Percentiles rank a stretch among this genome's conserved stretches.
These are phyloP conservation scores for Platysternon megacephalum DNA, from an alignment of 2,113 vertebrate species.

Conservation along the genomic window DNA sequence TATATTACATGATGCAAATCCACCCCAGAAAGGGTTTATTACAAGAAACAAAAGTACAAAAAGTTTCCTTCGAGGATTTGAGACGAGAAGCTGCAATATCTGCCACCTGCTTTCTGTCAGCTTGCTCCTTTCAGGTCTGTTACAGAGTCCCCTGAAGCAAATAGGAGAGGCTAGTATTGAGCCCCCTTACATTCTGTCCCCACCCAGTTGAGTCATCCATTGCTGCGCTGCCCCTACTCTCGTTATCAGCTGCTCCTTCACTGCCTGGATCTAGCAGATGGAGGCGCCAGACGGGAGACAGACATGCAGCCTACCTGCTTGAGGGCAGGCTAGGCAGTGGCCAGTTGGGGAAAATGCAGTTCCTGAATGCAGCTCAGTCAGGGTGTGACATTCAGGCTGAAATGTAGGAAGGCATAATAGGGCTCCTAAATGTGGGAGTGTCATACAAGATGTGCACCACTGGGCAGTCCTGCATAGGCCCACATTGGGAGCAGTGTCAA, in stretches of 20 bases:
- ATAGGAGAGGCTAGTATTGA: fast-evolving
- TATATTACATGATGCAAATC: neutral
- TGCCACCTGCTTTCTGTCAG: neutral
- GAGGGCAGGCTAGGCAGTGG: neutral
- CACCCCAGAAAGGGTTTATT: neutral
- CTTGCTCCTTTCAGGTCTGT: fast-evolving
- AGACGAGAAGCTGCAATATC: neutral
- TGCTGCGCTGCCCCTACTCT: fast-evolving
- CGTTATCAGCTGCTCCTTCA: neutral
- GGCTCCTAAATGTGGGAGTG: neutral
- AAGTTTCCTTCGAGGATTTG: neutral
- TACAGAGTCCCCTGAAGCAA: neutral
- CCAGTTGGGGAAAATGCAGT: fast-evolving
- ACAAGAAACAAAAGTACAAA: neutral
- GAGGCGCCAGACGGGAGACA: neutral
- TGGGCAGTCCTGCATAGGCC: too few relatives aligned
- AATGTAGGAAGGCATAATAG: neutral
- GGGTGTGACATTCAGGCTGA: neutral
- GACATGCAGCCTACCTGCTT: fast-evolving
- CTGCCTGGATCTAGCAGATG: neutral
- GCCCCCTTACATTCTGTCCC: fast-evolving
- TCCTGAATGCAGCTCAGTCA: neutral
- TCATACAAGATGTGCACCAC: too few relatives aligned
- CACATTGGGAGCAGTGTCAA: too few relatives aligned
- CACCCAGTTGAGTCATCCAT: neutral